Conservation (phyloP, 2,888 invertebrate species). For the Neelides folsomi region DNA sequence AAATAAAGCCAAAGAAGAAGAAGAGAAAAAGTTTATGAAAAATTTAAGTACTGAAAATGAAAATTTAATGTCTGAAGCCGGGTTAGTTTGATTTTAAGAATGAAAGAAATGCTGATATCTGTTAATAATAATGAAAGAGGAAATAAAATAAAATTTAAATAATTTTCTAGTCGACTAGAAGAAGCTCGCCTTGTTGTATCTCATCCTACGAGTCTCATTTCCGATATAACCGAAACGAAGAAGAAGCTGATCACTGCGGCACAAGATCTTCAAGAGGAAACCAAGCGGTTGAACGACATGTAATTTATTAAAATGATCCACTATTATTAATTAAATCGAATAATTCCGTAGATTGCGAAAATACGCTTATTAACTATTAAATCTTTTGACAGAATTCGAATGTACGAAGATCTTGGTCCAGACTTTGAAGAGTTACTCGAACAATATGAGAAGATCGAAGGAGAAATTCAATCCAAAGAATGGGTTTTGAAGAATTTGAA, state of each 20-base stretch:
- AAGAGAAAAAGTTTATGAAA: slow-evolving; percentile 8
- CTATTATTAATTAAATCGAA: no score
- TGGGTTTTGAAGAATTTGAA: slow-evolving; percentile 19
- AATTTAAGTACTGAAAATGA: slow-evolving; percentile 7
- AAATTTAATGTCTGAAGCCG: slow-evolving; percentile 1
- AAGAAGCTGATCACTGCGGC: slow-evolving; percentile 1
- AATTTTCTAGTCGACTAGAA: no score
- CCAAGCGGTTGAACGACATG: slow-evolving; percentile 8
- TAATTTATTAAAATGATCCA: slow-evolving; percentile 4
- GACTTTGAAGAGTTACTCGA: slow-evolving; percentile 7
- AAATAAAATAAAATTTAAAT: no score
- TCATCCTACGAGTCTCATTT: slow-evolving; percentile 1
- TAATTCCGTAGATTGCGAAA: no score
- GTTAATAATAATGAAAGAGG: no score
- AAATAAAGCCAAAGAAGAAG: slow-evolving; percentile 3
- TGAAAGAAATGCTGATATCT: no score
- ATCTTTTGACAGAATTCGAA: slow-evolving; percentile 1
- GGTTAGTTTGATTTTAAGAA: slow-evolving; percentile 1
- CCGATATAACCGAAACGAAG: not conserved
- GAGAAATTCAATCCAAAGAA: slow-evolving; percentile 18
- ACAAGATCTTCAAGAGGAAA: slow-evolving; percentile 8
- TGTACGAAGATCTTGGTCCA: slow-evolving; percentile 13
- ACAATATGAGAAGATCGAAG: slow-evolving; percentile 13
- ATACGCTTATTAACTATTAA: no score
- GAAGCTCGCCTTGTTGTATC: no score